Percentiles rank a stretch among this genome's conserved stretches.
phyloP scores from a whole-genome alignment of 2,797 vertebrate species.

The Columba guinea region DNA sequence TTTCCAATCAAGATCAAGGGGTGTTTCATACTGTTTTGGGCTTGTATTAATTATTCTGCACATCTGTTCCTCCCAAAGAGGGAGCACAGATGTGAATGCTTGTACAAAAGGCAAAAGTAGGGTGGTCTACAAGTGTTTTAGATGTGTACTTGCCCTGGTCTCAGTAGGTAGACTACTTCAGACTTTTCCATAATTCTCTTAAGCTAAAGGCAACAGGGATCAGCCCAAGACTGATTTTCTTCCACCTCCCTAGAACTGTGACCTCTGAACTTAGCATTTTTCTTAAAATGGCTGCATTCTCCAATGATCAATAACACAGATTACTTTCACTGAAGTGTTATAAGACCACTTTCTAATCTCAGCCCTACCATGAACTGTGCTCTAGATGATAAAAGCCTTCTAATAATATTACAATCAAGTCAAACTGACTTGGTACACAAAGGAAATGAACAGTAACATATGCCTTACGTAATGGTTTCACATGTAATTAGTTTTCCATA shows the following conservation, averaged over 20 bases:
- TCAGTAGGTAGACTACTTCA: not conserved
- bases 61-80: not conserved
- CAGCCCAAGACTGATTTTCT: not conserved
- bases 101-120: not conserved
- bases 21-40: not conserved
- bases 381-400: not conserved
- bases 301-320: not conserved
- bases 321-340: conserved; percentile 16
- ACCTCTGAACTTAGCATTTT: not conserved
- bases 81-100: not conserved
- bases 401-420: not conserved
- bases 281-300: not conserved
- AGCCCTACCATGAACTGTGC: not conserved
- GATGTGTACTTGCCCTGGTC: not conserved
- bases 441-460: conserved; percentile 39
- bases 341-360: not conserved
- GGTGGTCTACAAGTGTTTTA: not conserved
- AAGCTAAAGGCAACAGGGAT: not conserved
- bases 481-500: conserved; percentile 13
- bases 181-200: not conserved
- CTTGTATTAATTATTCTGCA: not conserved
- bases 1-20: not conserved
- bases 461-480: conserved; percentile 17
- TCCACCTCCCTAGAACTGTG: not conserved
- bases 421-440: not conserved